Conservation (phyloP, 1,140 invertebrate genomes). For the Drosophila novamexicana region DNA sequence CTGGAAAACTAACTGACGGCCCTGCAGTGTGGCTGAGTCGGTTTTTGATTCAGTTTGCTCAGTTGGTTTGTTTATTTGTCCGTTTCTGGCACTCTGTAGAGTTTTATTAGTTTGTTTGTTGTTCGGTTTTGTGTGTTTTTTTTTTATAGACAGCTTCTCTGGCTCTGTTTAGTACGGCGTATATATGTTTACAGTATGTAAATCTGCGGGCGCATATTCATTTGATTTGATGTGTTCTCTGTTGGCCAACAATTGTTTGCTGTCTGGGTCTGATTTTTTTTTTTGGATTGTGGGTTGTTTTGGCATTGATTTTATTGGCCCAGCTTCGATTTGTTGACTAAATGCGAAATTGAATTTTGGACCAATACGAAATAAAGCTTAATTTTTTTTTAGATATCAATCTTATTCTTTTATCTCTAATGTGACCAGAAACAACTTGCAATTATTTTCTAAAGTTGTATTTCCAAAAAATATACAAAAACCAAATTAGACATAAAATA, state of each 20-base stretch:
- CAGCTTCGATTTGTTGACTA: slow-evolving; percentile 20
- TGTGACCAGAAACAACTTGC: no score
- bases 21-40: slow-evolving; percentile 31
- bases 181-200: slow-evolving; percentile 29
- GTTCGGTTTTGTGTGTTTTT: slow-evolving; percentile 56
- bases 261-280: slow-evolving; percentile 48
- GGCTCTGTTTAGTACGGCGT: background rate
- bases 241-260: slow-evolving; percentile 67
- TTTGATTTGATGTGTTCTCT: slow-evolving; percentile 68
- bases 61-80: slow-evolving; percentile 53
- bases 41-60: slow-evolving; percentile 52
- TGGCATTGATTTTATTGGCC: slow-evolving; percentile 30
- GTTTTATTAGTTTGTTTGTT: slow-evolving; percentile 52
- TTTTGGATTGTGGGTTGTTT: slow-evolving; percentile 57
- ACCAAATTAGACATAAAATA: no score
- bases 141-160: slow-evolving; percentile 29
- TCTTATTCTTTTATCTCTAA: no score
- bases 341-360: slow-evolving; percentile 21
- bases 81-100: slow-evolving; percentile 9
- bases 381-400: no score
- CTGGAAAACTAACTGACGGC: background rate
- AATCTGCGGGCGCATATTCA: slow-evolving; percentile 69
- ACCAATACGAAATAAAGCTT: no score
- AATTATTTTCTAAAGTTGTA: no score
- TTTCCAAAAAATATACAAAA: no score